phyloP scores from a whole-genome alignment of 2,113 vertebrate genomes.

The Silurus meridionalis region DNA sequence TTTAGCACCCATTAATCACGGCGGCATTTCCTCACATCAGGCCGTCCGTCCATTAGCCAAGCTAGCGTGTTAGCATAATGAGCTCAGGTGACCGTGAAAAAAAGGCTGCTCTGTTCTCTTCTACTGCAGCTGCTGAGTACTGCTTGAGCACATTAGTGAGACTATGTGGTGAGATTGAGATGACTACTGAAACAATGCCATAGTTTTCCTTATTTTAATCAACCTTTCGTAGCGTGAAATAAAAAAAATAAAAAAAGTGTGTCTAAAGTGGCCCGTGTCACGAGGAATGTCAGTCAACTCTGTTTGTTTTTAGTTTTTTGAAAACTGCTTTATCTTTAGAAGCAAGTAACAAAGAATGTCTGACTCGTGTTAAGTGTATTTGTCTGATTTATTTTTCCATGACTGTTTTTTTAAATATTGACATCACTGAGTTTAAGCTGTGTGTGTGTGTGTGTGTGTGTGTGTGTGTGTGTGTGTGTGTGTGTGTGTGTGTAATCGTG shows the following conservation, averaged over 20 bases:
- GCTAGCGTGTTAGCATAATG: constrained; percentile 70
- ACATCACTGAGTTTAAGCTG: neutral
- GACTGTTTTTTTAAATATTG: neutral
- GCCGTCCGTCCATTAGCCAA: constrained; percentile 62
- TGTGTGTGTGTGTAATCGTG: neutral
- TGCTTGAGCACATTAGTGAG: constrained; percentile 25
- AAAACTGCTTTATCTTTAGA: neutral
- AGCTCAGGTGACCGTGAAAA: constrained; percentile 63
- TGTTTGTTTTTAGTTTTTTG: too few species aligned
- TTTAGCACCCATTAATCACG: constrained; percentile 75
- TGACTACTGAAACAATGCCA: neutral
- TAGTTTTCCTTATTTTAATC: neutral
- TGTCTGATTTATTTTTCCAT: neutral
- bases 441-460: neutral
- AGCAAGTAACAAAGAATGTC: neutral
- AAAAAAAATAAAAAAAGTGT: neutral
- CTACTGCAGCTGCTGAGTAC: constrained; percentile 36
- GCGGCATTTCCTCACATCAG: constrained; percentile 73
- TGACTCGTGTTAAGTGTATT: neutral
- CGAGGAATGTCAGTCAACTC: neutral
- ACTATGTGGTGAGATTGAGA: neutral
- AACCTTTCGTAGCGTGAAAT: neutral
- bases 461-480: neutral
- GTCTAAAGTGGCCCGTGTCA: neutral
- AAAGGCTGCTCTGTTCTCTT: constrained; percentile 55